These are phyloP conservation scores for Cyprinus carpio DNA, from an alignment of 2,113 vertebrate species.

Conservation along the genomic window DNA sequence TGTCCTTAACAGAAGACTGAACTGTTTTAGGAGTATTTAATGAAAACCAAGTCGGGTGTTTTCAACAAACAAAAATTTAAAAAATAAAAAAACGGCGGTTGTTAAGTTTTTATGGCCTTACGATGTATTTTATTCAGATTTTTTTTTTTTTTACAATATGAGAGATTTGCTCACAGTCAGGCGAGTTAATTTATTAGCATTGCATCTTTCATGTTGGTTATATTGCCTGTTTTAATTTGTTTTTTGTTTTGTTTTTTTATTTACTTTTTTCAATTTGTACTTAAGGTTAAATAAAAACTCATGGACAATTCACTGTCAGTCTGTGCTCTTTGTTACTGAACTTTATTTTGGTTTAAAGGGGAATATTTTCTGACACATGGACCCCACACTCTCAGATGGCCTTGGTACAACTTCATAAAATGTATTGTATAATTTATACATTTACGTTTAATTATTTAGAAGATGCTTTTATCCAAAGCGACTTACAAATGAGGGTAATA, in stretches of 20 bases:
- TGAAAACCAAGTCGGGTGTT: constrained; percentile 91
- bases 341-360: constrained; percentile 7
- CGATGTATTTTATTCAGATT: constrained; percentile 75
- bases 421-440: background rate
- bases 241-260: constrained; percentile 85
- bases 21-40: constrained; percentile 99
- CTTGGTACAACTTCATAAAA: too few species aligned
- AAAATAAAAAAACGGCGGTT: constrained; percentile 78
- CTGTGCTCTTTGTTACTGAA: constrained; percentile 49
- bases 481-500: too few species aligned
- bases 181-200: constrained; percentile 99
- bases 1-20: constrained; percentile 91
- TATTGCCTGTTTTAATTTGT: constrained; percentile 89
- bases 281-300: constrained; percentile 99
- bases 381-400: too few species aligned
- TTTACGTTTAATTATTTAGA: too few species aligned
- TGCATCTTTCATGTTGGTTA: constrained; percentile 95
- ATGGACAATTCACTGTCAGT: constrained; percentile 81
- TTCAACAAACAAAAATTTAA: constrained; percentile 70
- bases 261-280: constrained; percentile 95
- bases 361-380: background rate
- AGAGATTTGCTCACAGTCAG: constrained; percentile 92
- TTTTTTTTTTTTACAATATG: constrained; percentile 85
- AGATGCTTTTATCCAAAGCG: too few species aligned
- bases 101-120: constrained; percentile 95